These are phyloP conservation scores for Mirza zaza DNA, from an alignment of 2,113 vertebrate species.

Conservation along the genomic window DNA sequence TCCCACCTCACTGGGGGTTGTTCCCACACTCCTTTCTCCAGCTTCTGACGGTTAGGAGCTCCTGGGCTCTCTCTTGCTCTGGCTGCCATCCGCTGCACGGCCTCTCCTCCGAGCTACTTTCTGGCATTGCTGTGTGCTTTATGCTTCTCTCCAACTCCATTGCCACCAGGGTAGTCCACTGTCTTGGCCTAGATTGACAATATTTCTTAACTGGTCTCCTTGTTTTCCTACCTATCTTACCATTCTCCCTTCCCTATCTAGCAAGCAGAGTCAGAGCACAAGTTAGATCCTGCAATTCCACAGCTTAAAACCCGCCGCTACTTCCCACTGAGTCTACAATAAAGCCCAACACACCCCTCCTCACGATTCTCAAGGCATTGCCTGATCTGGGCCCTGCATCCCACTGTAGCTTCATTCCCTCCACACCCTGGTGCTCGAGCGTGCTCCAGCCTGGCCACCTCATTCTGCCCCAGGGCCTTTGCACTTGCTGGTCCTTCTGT, in stretches of 20 bases:
- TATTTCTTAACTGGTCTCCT: background rate
- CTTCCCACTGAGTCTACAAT: background rate
- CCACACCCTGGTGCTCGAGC: accelerated
- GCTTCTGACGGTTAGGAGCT: background rate
- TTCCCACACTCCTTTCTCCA: background rate
- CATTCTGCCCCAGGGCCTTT: background rate
- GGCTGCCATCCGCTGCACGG: no score
- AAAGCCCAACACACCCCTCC: background rate
- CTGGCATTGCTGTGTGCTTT: no score
- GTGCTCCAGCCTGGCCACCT: background rate
- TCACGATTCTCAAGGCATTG: background rate
- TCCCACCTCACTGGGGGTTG: background rate
- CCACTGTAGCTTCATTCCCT: no score
- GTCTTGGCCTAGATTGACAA: background rate
- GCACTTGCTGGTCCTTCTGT: background rate
- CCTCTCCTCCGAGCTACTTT: background rate
- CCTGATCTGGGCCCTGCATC: no score
- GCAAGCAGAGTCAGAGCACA: background rate
- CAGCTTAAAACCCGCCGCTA: background rate
- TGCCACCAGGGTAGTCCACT: accelerated
- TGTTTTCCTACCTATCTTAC: background rate
- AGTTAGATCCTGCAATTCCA: background rate
- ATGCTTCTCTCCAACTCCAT: background rate
- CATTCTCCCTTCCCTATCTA: no score
- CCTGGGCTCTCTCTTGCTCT: background rate